A percentile compares a stretch with the other conserved stretches of the same genome.
Evolutionary conservation across 2,888 invertebrate species (phyloP).

Genomic region (Plutella xylostella): DNA sequence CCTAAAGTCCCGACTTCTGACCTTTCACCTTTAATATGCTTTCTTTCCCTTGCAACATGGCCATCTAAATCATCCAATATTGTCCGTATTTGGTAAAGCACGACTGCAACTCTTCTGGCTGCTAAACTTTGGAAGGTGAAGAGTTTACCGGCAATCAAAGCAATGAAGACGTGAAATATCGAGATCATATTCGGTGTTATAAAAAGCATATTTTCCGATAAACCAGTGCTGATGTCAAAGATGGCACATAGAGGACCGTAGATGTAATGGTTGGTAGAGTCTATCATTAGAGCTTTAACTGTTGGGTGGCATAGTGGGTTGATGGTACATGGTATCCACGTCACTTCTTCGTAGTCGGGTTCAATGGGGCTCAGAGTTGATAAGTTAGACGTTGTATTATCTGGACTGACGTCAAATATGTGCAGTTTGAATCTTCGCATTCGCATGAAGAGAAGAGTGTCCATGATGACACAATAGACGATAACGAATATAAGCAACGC

Average conservation of each 20-base stretch:
- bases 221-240: slow-evolving; percentile 74
- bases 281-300: slow-evolving; percentile 84
- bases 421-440: slow-evolving; percentile 77
- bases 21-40: slow-evolving; percentile 79
- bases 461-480: slow-evolving; percentile 79
- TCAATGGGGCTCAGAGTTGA: slow-evolving; percentile 30
- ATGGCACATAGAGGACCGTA: slow-evolving; percentile 83
- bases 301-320: slow-evolving; percentile 85
- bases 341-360: slow-evolving; percentile 58
- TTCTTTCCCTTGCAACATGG: slow-evolving; percentile 82
- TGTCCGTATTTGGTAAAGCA: slow-evolving; percentile 83
- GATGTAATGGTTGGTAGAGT: slow-evolving; percentile 86
- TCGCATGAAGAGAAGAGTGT: slow-evolving; percentile 76
- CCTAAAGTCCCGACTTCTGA: slow-evolving; percentile 86
- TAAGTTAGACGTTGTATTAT: slow-evolving; percentile 29
- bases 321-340: slow-evolving; percentile 76
- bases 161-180: slow-evolving; percentile 81
- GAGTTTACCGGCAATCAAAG: slow-evolving; percentile 79
- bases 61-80: slow-evolving; percentile 90
- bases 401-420: slow-evolving; percentile 27
- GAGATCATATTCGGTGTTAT: slow-evolving; percentile 90
- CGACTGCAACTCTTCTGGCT: slow-evolving; percentile 78
- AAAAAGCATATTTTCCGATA: slow-evolving; percentile 68
- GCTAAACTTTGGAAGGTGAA: slow-evolving; percentile 79
- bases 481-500: slow-evolving; percentile 67